A percentile compares a stretch with the other conserved stretches of the same genome.
These are phyloP conservation scores for Harpagifer antarcticus DNA, from an alignment of 2,797 vertebrate species.

Conservation along the genomic window DNA sequence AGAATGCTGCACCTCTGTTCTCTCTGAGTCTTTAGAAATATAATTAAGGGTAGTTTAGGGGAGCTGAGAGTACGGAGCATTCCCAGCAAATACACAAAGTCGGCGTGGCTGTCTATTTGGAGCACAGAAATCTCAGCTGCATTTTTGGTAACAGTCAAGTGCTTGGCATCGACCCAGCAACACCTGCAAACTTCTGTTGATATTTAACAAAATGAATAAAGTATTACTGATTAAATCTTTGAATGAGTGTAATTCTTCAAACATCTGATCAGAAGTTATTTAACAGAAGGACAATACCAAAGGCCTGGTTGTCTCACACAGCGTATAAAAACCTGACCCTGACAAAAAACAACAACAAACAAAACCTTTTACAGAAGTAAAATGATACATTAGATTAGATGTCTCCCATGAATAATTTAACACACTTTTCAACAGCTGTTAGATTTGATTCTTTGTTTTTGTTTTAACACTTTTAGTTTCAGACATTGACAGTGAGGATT, in stretches of 20 bases:
- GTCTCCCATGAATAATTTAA: constrained; percentile 10
- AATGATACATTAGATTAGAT: constrained; percentile 9
- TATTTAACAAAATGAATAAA: neutral
- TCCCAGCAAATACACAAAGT: constrained; percentile 6
- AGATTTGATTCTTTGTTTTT: constrained; percentile 8
- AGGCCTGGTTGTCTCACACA: neutral
- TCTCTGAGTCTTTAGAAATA: neutral
- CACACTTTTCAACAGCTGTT: neutral
- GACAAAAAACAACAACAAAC: too few species aligned
- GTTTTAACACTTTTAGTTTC: constrained; percentile 13
- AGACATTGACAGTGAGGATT: constrained; percentile 1
- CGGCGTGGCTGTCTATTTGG: neutral
- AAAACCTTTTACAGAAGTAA: constrained; percentile 10
- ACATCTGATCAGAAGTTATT: constrained; percentile 11
- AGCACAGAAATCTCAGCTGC: constrained; percentile 2
- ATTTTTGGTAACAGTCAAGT: neutral
- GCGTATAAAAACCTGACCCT: constrained; percentile 9
- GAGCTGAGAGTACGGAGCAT: neutral
- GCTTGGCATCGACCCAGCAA: constrained; percentile 20
- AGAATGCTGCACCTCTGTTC: neutral
- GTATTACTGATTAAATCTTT: constrained; percentile 10
- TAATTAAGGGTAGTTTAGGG: neutral
- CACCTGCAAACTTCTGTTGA: constrained; percentile 7
- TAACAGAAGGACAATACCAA: constrained; percentile 4
- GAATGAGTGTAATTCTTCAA: constrained; percentile 20